Evolutionary conservation across 2,888 invertebrate genomes (phyloP).

Genomic region (Boloria euphrosyne): DNA sequence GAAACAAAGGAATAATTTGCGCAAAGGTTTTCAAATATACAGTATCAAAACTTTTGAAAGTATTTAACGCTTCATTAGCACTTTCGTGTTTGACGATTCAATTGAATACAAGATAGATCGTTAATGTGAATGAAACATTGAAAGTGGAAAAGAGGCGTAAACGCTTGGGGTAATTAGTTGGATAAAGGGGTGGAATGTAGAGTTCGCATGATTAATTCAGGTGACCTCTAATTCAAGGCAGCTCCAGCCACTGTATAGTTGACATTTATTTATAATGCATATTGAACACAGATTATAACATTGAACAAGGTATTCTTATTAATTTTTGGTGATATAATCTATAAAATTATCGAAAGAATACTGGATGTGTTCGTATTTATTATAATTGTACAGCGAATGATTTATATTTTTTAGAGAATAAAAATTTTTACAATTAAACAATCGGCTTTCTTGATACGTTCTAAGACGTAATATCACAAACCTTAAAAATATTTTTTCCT

Average conservation of each 20-base stretch:
- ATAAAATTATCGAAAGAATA: too few species aligned
- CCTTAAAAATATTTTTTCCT: too few species aligned
- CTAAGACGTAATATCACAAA: too few species aligned
- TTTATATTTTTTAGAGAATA: too few species aligned
- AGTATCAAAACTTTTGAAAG: background rate
- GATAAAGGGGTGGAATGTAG: conserved; percentile 42
- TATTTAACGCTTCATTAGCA: conserved; percentile 27
- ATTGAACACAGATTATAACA: conserved; percentile 3
- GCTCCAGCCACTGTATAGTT: conserved; percentile 28
- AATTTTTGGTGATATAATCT: background rate
- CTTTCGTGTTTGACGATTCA: conserved; percentile 32
- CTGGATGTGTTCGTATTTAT: too few species aligned
- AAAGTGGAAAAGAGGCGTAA: conserved; percentile 36
- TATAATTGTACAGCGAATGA: too few species aligned
- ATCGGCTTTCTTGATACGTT: too few species aligned
- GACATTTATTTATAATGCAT: conserved; percentile 26
- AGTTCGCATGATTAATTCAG: conserved; percentile 59
- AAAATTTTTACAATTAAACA: too few species aligned
- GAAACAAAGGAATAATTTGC: background rate
- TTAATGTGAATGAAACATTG: conserved; percentile 35
- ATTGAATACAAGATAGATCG: conserved; percentile 33
- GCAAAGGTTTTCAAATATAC: background rate
- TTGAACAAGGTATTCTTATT: background rate
- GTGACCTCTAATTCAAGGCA: conserved; percentile 50
- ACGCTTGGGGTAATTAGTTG: conserved; percentile 46